Evolutionary conservation across 1,140 invertebrate genomes (phyloP), one percentile per base, ranked within the genome.

Genomic region (Grapholita molesta): DNA sequence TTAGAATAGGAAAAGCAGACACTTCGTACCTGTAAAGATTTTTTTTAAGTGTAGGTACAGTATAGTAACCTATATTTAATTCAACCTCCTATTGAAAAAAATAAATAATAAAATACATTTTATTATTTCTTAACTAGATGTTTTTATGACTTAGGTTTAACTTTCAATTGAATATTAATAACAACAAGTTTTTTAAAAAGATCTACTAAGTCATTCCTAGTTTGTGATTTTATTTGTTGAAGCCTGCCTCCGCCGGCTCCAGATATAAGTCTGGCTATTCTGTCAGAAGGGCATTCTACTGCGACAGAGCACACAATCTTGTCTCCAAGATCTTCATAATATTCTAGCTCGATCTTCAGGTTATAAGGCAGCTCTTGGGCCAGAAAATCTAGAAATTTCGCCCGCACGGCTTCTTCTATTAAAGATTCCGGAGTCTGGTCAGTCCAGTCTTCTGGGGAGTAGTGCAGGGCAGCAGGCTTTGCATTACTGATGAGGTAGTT

Each of bases 301-400:
- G 92, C 75, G 0, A 97, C 93, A 1, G 94, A 90, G 68, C 94
- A 89, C 57, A 91, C 92, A 7, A 97, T 92, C 68, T 91, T 90
- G 74, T 94, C 93, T 92, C 79, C 93, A 76, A 92, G 85, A 11
- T 93, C 84, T 70, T 95, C 94, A 80, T 94, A 95, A 83, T 94
- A 94, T 83, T 97, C 95, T 1, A 97, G 76, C 66, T 93, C 80
- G 25, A 95, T 92, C 70, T 93, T 85, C 1, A 98, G 82, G 64
- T 91, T 93, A 77, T 98, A 98, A 2, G 97, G 97, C 38, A 98
- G 94, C 91, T 98, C 96, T 73, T 97, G 92, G 1, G 94, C 93
- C 53, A 98, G 90, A 84, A 95, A 92, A 80, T 99, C 96, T 32
- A 99, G 83, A 12, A 98, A 91, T 77, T 95, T 96, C 23, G 97